Percentiles rank a stretch among this genome's conserved stretches.
These are phyloP conservation scores for Nasonovia ribisnigri DNA, from an alignment of 2,888 invertebrate species.

Conservation along the genomic window DNA sequence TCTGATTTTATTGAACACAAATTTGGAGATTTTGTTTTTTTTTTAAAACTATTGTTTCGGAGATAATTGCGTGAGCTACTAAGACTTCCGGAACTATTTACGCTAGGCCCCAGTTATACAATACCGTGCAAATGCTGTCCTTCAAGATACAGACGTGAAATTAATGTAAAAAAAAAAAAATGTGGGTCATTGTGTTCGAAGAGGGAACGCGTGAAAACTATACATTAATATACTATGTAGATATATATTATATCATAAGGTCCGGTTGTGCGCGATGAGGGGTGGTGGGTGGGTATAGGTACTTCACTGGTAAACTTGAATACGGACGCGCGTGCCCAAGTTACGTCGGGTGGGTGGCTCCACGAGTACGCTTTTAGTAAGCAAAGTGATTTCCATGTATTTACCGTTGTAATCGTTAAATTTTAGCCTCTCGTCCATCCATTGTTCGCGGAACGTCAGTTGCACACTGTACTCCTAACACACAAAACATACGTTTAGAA, in stretches of 20 bases:
- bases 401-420: conserved; percentile 89
- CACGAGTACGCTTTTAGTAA: conserved; percentile 5
- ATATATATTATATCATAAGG: neutral
- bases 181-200: neutral
- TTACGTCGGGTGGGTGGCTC: neutral
- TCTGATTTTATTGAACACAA: neutral
- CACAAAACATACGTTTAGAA: conserved; percentile 56
- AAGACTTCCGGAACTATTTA: neutral
- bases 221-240: neutral
- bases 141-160: neutral
- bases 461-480: conserved; percentile 96
- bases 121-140: neutral
- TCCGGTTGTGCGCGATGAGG: neutral
- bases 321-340: neutral
- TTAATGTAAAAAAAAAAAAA: neutral
- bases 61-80: too few relatives aligned
- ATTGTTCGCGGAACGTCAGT: conserved; percentile 96
- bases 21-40: neutral
- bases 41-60: neutral
- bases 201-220: neutral
- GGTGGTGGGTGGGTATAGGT: neutral
- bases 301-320: neutral
- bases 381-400: conserved; percentile 68
- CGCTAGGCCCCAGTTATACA: neutral
- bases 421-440: conserved; percentile 92